phyloP scores from a whole-genome alignment of 2,113 vertebrate genomes.

The Manacus vitellinus region DNA sequence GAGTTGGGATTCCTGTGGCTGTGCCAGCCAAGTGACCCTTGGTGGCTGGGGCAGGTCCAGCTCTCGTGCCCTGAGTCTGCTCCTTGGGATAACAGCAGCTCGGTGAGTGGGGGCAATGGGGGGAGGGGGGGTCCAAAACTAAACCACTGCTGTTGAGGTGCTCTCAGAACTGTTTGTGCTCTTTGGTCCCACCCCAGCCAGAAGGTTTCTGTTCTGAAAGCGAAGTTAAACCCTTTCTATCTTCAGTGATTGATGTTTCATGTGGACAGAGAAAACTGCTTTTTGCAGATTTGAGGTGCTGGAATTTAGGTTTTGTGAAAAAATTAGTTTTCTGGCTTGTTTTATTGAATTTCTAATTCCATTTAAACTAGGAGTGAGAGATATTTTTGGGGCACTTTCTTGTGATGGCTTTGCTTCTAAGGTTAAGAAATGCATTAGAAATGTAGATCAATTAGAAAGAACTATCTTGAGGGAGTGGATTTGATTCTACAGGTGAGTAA shows the following conservation, averaged over 20 bases:
- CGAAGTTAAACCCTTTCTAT: rapidly evolving
- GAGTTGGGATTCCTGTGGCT: rapidly evolving
- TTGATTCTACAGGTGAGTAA: background rate
- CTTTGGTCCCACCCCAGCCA: rapidly evolving
- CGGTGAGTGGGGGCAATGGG: rapidly evolving
- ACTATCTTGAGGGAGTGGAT: background rate
- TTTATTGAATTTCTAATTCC: background rate
- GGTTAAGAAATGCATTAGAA: background rate
- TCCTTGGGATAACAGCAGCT: rapidly evolving
- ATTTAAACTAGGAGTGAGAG: background rate
- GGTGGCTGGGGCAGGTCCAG: rapidly evolving
- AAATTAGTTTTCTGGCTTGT: background rate
- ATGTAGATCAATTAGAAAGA: background rate
- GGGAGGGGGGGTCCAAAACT: too few species aligned
- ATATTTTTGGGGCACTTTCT: background rate
- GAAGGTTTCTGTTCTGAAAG: background rate
- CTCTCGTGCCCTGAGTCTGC: rapidly evolving
- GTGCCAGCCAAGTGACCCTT: rapidly evolving
- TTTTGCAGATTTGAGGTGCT: background rate
- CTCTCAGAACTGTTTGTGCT: rapidly evolving
- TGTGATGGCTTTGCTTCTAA: background rate
- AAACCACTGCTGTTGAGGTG: background rate
- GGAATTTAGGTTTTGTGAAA: background rate
- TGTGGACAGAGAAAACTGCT: rapidly evolving
- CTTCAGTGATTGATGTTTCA: rapidly evolving